Base-by-base conservation (phyloP, 1,140 invertebrate species). In the Apis florea region DNA sequence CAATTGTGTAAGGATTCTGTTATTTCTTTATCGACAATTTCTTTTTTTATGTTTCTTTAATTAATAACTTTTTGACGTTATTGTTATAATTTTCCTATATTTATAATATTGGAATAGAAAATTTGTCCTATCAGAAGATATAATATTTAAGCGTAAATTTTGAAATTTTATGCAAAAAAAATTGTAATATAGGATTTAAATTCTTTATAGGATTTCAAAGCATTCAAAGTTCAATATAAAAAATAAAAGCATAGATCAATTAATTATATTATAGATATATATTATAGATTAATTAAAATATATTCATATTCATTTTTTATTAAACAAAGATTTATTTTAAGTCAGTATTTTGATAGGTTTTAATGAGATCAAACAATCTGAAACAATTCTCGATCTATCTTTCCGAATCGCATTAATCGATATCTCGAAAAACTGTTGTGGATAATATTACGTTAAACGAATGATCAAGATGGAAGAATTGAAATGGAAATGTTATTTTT, bases 371-470 rank as follows among this genome's bases (percentile, higher is more conserved):
- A 63, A 63, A 63, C 9, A 40, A 40, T 74, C 47, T 31, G n/a
- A 47, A 51, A 74, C 12, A 24, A 26, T 66, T 49, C 49, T 75
- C 2, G 19, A 74, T 58, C 24, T 19, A 31, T 59, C 15, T 63
- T 74, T 47, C 19, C 40, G 59, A 75, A 53, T 64, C 61, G 5
- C 51, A 54, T n/a, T 54, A n/a, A 66, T 66, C 61, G 59, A 64
- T 75, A 40, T 74, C 19, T 53, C 17, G 17, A 56, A 56, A 40
- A 17, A 47, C 31, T 10, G 17, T 12, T 1, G 26, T 9, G 5
- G 9, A 11, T 54, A 15, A 15, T n/a, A 24, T 4, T 54, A 4
- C 6, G 8, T 8, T 51, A 70, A 40, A 26, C 19, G 17, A 54
- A 17, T 70, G 0, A 9, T 17, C 12, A 40, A 21, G 13, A 11